Evolutionary conservation across 2,797 vertebrate genomes (phyloP).

Genomic region (Peromyscus eremicus): DNA sequence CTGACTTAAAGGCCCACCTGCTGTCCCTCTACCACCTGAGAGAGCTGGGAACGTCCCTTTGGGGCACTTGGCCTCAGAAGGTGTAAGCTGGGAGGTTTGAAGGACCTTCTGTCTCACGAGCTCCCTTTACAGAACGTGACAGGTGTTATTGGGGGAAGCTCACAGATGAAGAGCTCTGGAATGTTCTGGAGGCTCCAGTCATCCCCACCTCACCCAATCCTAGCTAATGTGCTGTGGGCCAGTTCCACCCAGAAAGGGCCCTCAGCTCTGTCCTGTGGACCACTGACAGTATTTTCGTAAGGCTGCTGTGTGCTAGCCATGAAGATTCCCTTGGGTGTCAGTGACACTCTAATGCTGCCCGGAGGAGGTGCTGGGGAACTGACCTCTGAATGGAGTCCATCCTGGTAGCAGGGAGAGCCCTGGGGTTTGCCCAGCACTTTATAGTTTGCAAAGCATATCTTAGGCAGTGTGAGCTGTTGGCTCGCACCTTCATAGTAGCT

Average conservation of each 20-base stretch:
- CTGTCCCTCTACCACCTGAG: neutral
- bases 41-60: neutral
- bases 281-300: neutral
- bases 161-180: neutral
- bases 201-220: neutral
- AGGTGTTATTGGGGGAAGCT: neutral
- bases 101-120: neutral
- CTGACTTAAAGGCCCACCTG: neutral
- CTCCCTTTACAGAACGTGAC: neutral
- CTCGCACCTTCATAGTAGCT: no score
- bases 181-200: neutral
- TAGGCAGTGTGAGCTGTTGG: accelerated
- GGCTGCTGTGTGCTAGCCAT: neutral
- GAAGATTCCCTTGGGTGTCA: neutral
- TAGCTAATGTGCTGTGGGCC: neutral
- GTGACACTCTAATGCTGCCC: neutral
- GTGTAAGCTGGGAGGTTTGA: neutral
- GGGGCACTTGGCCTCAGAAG: neutral
- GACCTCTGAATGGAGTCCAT: neutral
- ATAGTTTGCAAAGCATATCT: neutral
- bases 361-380: neutral
- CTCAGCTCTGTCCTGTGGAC: neutral
- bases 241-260: neutral
- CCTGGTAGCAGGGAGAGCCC: neutral
- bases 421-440: neutral